phyloP scores from a whole-genome alignment of 2,113 vertebrate genomes.

The Rhynchopsitta pachyrhyncha region DNA sequence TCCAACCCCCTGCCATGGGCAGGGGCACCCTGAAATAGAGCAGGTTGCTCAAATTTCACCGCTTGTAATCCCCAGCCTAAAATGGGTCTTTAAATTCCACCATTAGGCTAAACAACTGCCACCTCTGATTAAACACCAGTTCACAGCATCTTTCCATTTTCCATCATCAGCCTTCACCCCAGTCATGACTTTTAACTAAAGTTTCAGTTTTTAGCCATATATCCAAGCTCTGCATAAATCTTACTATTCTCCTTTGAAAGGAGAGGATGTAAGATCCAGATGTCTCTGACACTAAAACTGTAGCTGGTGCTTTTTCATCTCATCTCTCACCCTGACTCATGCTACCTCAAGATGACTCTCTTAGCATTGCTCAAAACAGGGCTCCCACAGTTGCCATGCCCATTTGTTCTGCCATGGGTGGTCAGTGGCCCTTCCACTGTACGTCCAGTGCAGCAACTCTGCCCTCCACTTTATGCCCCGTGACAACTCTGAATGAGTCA shows the following conservation, averaged over 20 bases:
- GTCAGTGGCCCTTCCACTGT: neutral
- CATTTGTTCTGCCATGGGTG: neutral
- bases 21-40: neutral
- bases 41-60: neutral
- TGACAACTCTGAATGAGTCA: neutral
- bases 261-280: neutral
- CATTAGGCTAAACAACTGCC: neutral
- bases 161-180: neutral
- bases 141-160: neutral
- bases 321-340: neutral
- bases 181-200: neutral
- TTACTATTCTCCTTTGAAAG: neutral
- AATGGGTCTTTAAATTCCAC: neutral
- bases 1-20: neutral
- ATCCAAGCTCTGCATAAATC: neutral
- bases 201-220: neutral
- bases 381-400: neutral
- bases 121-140: neutral
- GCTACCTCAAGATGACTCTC: neutral
- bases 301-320: neutral
- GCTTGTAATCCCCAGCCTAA: neutral
- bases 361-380: neutral
- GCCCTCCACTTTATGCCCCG: neutral
- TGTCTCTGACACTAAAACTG: neutral
- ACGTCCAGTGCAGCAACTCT: neutral